Conservation (phyloP, 2,888 invertebrate species). For the Harpalus rufipes region DNA sequence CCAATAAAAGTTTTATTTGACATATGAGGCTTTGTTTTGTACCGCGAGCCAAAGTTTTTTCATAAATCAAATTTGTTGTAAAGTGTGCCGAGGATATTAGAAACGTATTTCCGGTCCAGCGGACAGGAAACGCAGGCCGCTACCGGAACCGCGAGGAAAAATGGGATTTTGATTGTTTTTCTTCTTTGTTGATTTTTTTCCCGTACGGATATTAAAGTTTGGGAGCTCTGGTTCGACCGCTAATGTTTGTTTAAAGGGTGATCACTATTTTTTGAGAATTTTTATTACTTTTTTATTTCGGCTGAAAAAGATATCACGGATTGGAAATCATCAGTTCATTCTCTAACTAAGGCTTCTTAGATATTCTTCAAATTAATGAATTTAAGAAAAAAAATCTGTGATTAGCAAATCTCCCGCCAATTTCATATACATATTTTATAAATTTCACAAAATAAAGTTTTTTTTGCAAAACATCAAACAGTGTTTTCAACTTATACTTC, state of each 20-base stretch:
- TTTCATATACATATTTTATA: no score
- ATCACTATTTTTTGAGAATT: conserved; percentile 32
- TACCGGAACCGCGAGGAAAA: conserved; percentile 52
- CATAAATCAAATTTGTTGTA: conserved; percentile 66
- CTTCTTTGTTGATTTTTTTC: conserved; percentile 65
- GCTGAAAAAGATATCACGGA: conserved; percentile 17
- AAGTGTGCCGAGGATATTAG: conserved; percentile 65
- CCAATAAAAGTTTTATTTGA: conserved; percentile 64
- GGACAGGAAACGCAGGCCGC: conserved; percentile 35
- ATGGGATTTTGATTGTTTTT: conserved; percentile 65
- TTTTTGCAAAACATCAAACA: no score
- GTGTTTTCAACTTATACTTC: no score
- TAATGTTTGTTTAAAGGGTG: conserved; percentile 50
- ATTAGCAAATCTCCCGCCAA: no score
- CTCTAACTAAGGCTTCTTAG: no score
- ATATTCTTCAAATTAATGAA: no score
- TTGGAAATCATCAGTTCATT: background rate
- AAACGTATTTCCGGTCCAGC: conserved; percentile 65
- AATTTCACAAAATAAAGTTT: no score
- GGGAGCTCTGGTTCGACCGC: conserved; percentile 18
- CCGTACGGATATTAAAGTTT: conserved; percentile 56
- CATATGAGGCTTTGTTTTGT: conserved; percentile 60
- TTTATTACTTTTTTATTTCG: conserved; percentile 42
- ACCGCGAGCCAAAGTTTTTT: conserved; percentile 60
- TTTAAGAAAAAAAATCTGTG: no score